phyloP scores from a whole-genome alignment of 2,888 invertebrate genomes.

The Tipula helvola region DNA sequence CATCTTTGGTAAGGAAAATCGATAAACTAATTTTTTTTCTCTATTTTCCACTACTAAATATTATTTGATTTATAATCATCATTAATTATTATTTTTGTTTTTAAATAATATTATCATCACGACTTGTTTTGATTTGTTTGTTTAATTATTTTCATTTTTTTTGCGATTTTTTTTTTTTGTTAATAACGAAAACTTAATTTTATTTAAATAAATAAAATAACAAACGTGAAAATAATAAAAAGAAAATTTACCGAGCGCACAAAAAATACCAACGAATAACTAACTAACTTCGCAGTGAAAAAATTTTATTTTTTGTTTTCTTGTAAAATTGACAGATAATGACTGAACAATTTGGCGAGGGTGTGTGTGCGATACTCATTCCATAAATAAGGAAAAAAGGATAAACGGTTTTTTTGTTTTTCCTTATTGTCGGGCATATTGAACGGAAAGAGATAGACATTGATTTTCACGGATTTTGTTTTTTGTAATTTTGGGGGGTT shows the following conservation, averaged over 20 bases:
- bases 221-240: background rate
- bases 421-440: background rate
- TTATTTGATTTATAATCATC: background rate
- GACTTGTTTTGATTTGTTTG: background rate
- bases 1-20: conserved; percentile 6
- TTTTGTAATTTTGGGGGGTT: background rate
- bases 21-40: background rate
- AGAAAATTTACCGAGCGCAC: background rate
- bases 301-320: background rate
- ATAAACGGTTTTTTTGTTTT: background rate
- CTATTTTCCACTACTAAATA: background rate
- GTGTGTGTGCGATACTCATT: background rate
- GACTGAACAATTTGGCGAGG: background rate
- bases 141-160: background rate
- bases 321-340: background rate
- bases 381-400: background rate
- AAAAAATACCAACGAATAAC: background rate
- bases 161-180: background rate
- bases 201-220: background rate
- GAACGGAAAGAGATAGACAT: background rate
- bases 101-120: background rate
- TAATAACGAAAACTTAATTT: too few relatives aligned
- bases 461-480: background rate
- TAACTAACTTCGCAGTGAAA: background rate
- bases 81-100: background rate